phyloP scores from a whole-genome alignment of 2,797 vertebrate genomes.

The Holocentrus rufus region DNA sequence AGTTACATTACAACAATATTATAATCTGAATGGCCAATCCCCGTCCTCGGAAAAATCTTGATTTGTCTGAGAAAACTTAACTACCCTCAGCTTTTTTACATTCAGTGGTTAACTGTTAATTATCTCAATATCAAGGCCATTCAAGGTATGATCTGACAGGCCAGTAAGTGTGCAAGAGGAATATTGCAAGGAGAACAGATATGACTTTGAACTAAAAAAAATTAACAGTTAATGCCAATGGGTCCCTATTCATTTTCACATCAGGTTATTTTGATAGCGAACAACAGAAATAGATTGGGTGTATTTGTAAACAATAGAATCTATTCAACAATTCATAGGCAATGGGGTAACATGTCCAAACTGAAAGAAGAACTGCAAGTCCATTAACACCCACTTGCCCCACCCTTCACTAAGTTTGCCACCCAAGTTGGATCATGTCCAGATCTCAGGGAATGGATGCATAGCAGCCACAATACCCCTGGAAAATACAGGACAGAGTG shows the following conservation, averaged over 20 bases:
- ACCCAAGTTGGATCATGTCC: slow-evolving; percentile 58
- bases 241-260: slow-evolving; percentile 31
- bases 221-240: slow-evolving; percentile 42
- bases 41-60: slow-evolving; percentile 2
- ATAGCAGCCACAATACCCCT: slow-evolving; percentile 80
- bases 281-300: slow-evolving; percentile 43
- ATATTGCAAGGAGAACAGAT: slow-evolving; percentile 24
- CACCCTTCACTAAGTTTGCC: slow-evolving; percentile 51
- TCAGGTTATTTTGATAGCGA: slow-evolving; percentile 36
- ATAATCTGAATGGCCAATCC: background rate
- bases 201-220: slow-evolving; percentile 21
- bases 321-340: slow-evolving; percentile 53
- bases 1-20: slow-evolving; percentile 41
- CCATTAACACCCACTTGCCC: slow-evolving; percentile 46
- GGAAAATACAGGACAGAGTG: slow-evolving; percentile 69
- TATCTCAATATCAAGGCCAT: background rate
- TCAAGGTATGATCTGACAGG: background rate
- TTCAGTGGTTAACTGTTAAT: slow-evolving; percentile 27
- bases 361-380: slow-evolving; percentile 54
- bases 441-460: slow-evolving; percentile 78
- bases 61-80: background rate
- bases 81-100: background rate
- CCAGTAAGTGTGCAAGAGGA: slow-evolving; percentile 17
- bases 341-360: slow-evolving; percentile 50
- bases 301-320: slow-evolving; percentile 42